Conservation (phyloP, 2,797 vertebrate genomes). For the Masticophis lateralis region DNA sequence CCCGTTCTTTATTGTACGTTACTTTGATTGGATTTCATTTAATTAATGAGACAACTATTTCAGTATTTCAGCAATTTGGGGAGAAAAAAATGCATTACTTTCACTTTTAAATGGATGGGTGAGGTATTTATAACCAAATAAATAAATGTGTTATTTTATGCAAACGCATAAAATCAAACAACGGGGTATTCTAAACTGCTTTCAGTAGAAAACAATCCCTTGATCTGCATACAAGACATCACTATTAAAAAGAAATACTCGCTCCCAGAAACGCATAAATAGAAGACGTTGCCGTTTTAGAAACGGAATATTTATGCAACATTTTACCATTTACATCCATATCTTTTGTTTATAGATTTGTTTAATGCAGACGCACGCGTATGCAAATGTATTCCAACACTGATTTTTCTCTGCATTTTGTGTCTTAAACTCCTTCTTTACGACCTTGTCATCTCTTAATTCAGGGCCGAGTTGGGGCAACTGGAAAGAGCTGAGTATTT, state of each 20-base stretch:
- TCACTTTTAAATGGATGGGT: conserved; percentile 50
- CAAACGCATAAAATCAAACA: conserved; percentile 37
- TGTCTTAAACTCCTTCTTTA: not conserved
- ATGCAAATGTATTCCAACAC: not conserved
- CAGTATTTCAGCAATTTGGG: conserved; percentile 59
- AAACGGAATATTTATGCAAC: not conserved
- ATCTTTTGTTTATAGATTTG: not conserved
- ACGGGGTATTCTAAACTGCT: conserved; percentile 39
- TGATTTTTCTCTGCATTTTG: not conserved
- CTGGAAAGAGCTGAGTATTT: not conserved
- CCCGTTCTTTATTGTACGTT: conserved; percentile 55
- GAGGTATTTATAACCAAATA: conserved; percentile 55
- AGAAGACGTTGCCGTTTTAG: not conserved
- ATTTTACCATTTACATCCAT: not conserved
- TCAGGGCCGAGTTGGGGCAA: not conserved
- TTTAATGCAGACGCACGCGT: not conserved
- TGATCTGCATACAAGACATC: conserved; percentile 53
- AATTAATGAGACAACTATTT: conserved; percentile 67
- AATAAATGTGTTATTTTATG: conserved; percentile 6
- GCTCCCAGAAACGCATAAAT: conserved; percentile 28
- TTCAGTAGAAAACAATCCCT: conserved; percentile 39
- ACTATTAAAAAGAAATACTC: conserved; percentile 25
- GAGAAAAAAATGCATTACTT: conserved; percentile 54
- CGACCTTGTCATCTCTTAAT: not conserved
- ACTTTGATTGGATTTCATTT: conserved; percentile 45